These are phyloP conservation scores for Myoxocephalus aenaeus DNA, from an alignment of 2,797 vertebrate species.

Conservation along the genomic window DNA sequence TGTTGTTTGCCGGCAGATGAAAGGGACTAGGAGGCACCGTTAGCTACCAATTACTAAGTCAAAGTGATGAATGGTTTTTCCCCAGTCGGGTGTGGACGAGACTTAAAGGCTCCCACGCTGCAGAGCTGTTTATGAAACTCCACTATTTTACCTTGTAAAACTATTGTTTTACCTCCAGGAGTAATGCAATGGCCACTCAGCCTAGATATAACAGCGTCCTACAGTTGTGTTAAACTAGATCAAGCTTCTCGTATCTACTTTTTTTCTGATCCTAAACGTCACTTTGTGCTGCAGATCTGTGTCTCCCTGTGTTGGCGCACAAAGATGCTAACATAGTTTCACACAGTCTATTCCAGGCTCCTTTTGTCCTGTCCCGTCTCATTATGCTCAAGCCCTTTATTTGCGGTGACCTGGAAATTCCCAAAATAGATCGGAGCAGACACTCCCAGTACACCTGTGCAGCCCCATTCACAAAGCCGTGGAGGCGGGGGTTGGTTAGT, in stretches of 20 bases:
- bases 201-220: no score
- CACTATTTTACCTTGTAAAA: neutral
- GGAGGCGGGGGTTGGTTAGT: neutral
- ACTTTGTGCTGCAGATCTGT: neutral
- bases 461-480: slow-evolving; percentile 5
- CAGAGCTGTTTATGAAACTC: no score
- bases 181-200: no score
- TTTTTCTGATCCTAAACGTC: neutral
- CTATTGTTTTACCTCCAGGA: neutral
- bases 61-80: neutral
- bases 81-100: neutral
- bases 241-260: no score
- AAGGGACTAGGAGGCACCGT: neutral
- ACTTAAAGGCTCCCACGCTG: neutral
- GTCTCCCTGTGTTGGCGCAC: neutral
- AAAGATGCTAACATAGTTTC: no score
- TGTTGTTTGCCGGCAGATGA: neutral
- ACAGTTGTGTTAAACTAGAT: neutral
- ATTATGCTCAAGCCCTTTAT: slow-evolving; percentile 41
- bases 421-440: slow-evolving; percentile 33
- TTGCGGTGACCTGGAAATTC: slow-evolving; percentile 23
- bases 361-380: slow-evolving; percentile 29
- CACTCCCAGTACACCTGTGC: slow-evolving; percentile 18
- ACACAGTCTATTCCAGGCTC: neutral
- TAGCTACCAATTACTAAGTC: neutral